Evolutionary conservation across 2,113 vertebrate genomes (phyloP).

Genomic region (Poeciliopsis prolifica): DNA sequence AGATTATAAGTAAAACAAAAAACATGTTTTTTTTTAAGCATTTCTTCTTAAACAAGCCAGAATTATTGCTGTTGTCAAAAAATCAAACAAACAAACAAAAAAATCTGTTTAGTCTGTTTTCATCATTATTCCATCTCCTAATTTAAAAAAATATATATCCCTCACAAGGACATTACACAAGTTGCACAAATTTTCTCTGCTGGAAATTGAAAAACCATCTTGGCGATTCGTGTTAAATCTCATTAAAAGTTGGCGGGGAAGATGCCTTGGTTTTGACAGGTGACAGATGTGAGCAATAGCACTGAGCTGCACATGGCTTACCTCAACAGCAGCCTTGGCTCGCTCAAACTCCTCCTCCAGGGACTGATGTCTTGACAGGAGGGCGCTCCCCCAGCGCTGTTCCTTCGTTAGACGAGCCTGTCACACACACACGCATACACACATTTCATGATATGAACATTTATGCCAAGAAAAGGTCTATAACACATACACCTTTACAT

Average conservation of each 20-base stretch:
- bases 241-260: constrained; percentile 23
- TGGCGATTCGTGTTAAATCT: constrained; percentile 1
- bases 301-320: constrained; percentile 67
- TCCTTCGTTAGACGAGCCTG: constrained; percentile 91
- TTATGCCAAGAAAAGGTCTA: constrained; percentile 40
- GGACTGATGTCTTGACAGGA: constrained; percentile 95
- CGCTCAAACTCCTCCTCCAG: constrained; percentile 98
- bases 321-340: constrained; percentile 98
- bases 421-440: constrained; percentile 43
- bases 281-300: constrained; percentile 32
- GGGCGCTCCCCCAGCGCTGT: constrained; percentile 88
- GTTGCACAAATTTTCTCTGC: constrained; percentile 3
- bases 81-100: neutral
- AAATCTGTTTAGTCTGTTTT: neutral
- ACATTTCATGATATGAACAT: constrained; percentile 44
- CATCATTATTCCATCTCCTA: neutral
- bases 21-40: too few relatives aligned
- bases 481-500: constrained; percentile 20
- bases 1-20: too few relatives aligned
- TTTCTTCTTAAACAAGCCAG: neutral
- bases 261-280: constrained; percentile 21
- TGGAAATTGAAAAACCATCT: constrained; percentile 6
- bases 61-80: neutral
- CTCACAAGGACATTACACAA: neutral
- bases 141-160: neutral